Evolutionary conservation across 2,113 vertebrate species (phyloP).

Genomic region (Lepus timidus): DNA sequence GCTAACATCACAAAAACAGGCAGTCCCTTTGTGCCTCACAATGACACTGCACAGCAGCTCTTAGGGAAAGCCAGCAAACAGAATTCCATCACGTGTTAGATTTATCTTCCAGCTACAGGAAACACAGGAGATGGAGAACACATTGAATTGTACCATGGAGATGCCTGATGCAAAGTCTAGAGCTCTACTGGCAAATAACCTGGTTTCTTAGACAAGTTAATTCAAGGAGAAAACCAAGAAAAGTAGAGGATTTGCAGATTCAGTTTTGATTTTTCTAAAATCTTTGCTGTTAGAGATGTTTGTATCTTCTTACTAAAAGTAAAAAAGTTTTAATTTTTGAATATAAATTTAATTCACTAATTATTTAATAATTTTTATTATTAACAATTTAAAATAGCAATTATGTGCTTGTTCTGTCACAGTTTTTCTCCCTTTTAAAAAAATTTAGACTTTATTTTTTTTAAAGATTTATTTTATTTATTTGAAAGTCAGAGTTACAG

Average conservation of each 20-base stretch:
- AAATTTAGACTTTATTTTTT: not conserved
- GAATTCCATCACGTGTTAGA: not conserved
- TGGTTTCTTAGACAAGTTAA: not conserved
- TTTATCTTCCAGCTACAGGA: not conserved
- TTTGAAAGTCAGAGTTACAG: no score
- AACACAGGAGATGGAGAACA: not conserved
- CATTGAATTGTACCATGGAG: not conserved
- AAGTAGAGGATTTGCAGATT: not conserved
- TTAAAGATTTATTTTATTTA: no score
- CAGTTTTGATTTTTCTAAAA: constrained; percentile 11
- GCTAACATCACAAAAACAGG: not conserved
- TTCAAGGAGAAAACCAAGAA: not conserved
- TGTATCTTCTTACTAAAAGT: not conserved
- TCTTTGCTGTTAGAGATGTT: not conserved
- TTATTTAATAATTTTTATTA: not conserved
- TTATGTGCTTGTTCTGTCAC: not conserved
- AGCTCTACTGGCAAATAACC: not conserved
- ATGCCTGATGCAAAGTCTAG: not conserved
- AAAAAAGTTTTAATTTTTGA: not conserved
- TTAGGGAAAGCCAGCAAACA: not conserved
- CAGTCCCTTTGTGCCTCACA: not conserved
- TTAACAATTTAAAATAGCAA: constrained; percentile 17
- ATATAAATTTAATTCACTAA: not conserved
- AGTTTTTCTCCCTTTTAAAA: not conserved
- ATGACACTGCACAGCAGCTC: not conserved